Percentiles rank a stretch among this genome's conserved stretches.
phyloP scores from a whole-genome alignment of 2,113 vertebrate species.

The Ophthalmolycus amberensis region DNA sequence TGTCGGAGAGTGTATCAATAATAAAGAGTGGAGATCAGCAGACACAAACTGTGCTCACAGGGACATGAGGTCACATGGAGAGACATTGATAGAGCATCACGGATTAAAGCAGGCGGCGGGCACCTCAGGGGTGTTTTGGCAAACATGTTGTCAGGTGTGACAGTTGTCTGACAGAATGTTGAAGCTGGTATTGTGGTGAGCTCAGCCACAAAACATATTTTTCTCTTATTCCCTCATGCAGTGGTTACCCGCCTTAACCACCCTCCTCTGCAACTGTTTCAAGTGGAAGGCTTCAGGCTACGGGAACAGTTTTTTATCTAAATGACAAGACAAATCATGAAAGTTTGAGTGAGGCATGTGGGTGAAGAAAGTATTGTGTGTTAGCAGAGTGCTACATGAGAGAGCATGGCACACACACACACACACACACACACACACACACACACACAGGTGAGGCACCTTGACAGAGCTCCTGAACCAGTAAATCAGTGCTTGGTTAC shows the following conservation, averaged over 20 bases:
- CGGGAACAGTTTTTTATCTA: conserved; percentile 34
- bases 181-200: conserved; percentile 15
- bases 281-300: conserved; percentile 29
- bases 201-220: conserved; percentile 48
- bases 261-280: conserved; percentile 22
- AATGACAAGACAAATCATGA: conserved; percentile 49
- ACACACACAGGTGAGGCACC: conserved; percentile 21
- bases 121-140: conserved; percentile 37
- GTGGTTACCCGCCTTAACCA: conserved; percentile 24
- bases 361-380: neutral
- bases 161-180: conserved; percentile 42
- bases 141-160: conserved; percentile 44
- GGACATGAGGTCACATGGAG: conserved; percentile 38
- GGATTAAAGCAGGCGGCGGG: conserved; percentile 32
- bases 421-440: neutral
- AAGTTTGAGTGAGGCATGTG: conserved; percentile 26
- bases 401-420: neutral
- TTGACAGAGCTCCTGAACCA: conserved; percentile 24
- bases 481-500: conserved; percentile 42
- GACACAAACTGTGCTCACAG: conserved; percentile 26
- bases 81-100: conserved; percentile 6
- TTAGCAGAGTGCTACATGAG: neutral
- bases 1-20: conserved; percentile 1
- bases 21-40: conserved; percentile 21
- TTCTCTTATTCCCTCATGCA: conserved; percentile 26